Base-by-base conservation (phyloP, 2,113 vertebrate species). In the Nematolebias whitei region DNA sequence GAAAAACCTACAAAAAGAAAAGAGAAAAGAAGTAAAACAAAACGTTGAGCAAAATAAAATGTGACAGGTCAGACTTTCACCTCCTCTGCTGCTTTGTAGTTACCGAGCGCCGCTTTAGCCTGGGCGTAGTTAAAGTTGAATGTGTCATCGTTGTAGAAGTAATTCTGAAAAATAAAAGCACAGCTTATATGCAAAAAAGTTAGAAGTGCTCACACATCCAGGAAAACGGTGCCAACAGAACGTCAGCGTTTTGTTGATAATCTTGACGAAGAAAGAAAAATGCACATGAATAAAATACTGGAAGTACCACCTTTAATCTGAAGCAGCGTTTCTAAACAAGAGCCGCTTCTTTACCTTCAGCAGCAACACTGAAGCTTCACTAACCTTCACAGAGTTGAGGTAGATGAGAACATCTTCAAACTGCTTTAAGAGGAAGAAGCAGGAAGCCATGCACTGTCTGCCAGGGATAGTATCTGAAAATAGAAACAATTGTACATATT, bases 41-140 rank as follows among this genome's bases (percentile, higher is more conserved):
- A 55, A 41, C 6, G 22, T 5, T 20, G 7, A 63, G 23, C 4
- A 15, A 18, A 15, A 23, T 19, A 51, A 76, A 2, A 54, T 26
- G 47, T 2, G 14, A 15, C 5, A 43, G 3, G 19, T 11, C 7
- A 19, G 7, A 26, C 35, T 15, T 55, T 16, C 19, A 97, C 97
- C 94, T 98, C 96, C 79, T 98, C 96, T 52, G 94, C 97, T 80
- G 99, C 97, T 66, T 89, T 95, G 84, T 95, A 98, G 87, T 94
- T 96, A 13, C 96, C 94, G 14, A 93, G 91, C 12, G 96, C 94
- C 54, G 96, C 96, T 93, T 98, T 99, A 63, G 98, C 96, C 92
- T 99, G 98, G 55, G 95, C 96, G 1, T 96, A 99, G 92, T 99
- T 98, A 84, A 99, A 99, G 74, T 97, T 98, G 88, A 99, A 99